Percentiles rank a stretch among this genome's conserved stretches.
Evolutionary conservation across 2,797 vertebrate genomes (phyloP).

Genomic region (Syngnathus acus): DNA sequence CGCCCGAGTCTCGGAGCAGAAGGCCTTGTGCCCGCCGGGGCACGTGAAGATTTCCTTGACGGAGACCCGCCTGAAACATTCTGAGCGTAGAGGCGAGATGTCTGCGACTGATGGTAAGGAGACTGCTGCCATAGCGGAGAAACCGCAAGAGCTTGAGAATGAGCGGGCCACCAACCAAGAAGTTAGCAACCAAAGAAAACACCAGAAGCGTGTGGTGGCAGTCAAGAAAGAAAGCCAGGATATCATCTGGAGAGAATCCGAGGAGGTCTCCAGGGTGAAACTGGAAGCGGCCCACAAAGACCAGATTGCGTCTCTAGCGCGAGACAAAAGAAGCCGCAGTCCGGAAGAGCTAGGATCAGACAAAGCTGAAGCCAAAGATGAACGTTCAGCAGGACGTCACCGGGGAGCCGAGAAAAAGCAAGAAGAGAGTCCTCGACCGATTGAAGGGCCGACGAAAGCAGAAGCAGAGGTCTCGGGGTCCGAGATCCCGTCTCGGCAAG

Average conservation of each 20-base stretch:
- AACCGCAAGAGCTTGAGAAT: slow-evolving; percentile 11
- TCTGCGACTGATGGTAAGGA: neutral
- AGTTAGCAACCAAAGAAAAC: slow-evolving; percentile 4
- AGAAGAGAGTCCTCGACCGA: neutral
- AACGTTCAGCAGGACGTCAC: neutral
- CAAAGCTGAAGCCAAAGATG: slow-evolving; percentile 10
- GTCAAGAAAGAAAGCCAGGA: neutral
- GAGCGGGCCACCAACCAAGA: neutral
- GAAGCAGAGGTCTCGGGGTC: slow-evolving; percentile 22
- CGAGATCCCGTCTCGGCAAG: slow-evolving; percentile 17
- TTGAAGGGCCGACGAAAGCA: neutral
- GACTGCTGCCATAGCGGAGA: slow-evolving; percentile 5
- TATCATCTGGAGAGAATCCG: neutral
- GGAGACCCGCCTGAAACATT: slow-evolving; percentile 10
- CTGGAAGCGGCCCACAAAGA: neutral
- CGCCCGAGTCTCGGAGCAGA: slow-evolving; percentile 10
- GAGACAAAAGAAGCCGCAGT: neutral
- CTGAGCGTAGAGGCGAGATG: slow-evolving; percentile 18
- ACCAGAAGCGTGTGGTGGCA: neutral
- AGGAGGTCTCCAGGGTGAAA: neutral
- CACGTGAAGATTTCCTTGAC: neutral
- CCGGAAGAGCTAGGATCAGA: neutral
- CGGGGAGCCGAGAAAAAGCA: slow-evolving; percentile 3
- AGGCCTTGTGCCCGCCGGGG: slow-evolving; percentile 13
- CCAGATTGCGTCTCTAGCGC: neutral